Evolutionary conservation across 1,140 invertebrate genomes (phyloP), one percentile per base, ranked within the genome.

Genomic region (Drosophila chauvacae): DNA sequence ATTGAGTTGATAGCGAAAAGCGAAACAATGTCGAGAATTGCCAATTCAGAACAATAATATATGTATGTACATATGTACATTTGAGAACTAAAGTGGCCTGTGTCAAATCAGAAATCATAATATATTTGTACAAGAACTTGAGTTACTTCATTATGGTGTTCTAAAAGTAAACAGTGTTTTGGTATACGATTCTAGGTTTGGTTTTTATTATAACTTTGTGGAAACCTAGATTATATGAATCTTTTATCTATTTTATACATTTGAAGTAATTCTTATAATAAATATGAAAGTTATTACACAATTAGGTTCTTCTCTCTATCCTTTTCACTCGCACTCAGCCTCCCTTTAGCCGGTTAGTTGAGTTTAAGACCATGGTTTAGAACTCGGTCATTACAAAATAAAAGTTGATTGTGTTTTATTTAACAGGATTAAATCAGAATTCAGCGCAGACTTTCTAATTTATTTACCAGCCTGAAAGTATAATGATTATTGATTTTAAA

Each of bases 1-100:
- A 28, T 33, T 39, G 62, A 66, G 20, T 70, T 70, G 66, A 70
- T 70, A 70, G 66, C 39, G 23, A 41, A 16, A 26, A 63, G 45
- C 51, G 60, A 53, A 69, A 69, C 37, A 65, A 64, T 65, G 61
- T 53, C 42, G 33, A 44, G 47, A 51, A 65, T 65, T 37, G 60
- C 10, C 65, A 69, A 69, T 69, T 69, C 65, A 65, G 28, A 39
- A 7, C 45, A 30, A 35, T 35, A 69, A 37, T 35, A 69, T 30
- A 68, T 30, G n/a, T 10, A 28, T 28, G 45, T 48, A 26, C 33
- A 33, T 10, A 28, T 50, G 26, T 30, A 30, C 5, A 13, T 50
- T 11, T 30, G 9, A 50, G 23, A 10, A 9, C 20, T 41, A 51
- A 48, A 53, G 47, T 64, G 11, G 37, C 4, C 26, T 9, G 23